Evolutionary conservation across 1,140 invertebrate genomes (phyloP), one percentile per base, ranked within the genome.

Genomic region (Bilobella aurantiaca): DNA sequence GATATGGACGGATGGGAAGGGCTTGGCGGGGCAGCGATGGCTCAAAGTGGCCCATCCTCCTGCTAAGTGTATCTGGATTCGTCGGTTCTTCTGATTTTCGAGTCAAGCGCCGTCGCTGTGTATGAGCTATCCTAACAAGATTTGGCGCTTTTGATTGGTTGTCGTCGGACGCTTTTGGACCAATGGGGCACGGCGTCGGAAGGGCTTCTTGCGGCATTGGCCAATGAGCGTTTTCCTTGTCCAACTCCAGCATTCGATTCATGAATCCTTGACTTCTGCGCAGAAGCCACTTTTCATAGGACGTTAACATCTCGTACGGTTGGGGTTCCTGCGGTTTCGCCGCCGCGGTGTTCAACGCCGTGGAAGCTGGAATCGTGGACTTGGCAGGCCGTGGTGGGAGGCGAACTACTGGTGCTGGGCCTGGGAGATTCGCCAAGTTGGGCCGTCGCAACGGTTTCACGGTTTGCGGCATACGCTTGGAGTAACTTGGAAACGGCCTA

Each of bases 281-380:
- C 57, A 29, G 14, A 8, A 69, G 49, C 56, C 61, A 66, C 31
- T 60, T 60, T 21, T 69, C 68, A 61, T 67, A 69, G 3, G 60
- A 46, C 29, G 68, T 69, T 2, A 69, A 42, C 30, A 42, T 66
- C 30, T 14, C 21, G 30, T 58, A 58, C 57, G 28, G 5, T 58
- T 31, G 5, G 5, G 23, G 8, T 21, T 58, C 42, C 59, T n/a
- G n/a, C n/a, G n/a, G n/a, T n/a, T n/a, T n/a, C n/a, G n/a, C n/a
- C n/a, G n/a, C n/a, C n/a, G n/a, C n/a, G n/a, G n/a, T n/a, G n/a
- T n/a, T n/a, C n/a, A n/a, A n/a, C n/a, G n/a, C n/a, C n/a, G n/a
- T n/a, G n/a, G n/a, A n/a, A n/a, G n/a, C n/a, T n/a, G n/a, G n/a
- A n/a, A n/a, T n/a, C n/a, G n/a, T n/a, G n/a, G n/a, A n/a, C n/a